These are phyloP conservation scores for Octopus bimaculoides DNA, from an alignment of 1,140 invertebrate genomes.

Conservation along the genomic window DNA sequence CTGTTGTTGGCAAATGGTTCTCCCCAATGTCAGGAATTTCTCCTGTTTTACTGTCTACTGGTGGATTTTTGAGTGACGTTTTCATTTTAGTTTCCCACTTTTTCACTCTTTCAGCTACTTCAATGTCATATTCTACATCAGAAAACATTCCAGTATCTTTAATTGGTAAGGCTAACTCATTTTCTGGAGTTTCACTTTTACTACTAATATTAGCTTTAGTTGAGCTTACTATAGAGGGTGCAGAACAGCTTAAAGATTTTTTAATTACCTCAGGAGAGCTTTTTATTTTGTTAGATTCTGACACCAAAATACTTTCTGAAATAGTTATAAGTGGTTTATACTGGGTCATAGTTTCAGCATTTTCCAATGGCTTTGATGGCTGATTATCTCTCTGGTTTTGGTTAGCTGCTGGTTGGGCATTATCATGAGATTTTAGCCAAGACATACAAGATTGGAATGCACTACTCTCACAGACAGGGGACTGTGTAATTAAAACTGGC, in stretches of 20 bases:
- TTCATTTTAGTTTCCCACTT: slow-evolving; percentile 51
- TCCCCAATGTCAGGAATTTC: not conserved
- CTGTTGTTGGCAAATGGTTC: not conserved
- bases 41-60: slow-evolving; percentile 17
- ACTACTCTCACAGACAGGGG: no score
- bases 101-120: slow-evolving; percentile 48
- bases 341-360: not conserved
- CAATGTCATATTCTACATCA: slow-evolving; percentile 52
- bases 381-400: not conserved
- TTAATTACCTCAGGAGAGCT: not conserved
- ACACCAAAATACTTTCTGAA: not conserved
- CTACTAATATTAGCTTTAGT: no score
- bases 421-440: no score
- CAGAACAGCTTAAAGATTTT: no score
- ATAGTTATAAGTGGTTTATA: not conserved
- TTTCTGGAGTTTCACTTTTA: no score
- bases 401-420: no score
- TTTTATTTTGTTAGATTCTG: not conserved
- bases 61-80: slow-evolving; percentile 10
- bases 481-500: no score
- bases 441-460: no score
- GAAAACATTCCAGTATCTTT: slow-evolving; percentile 49
- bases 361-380: not conserved
- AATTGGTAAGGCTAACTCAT: slow-evolving; percentile 11
- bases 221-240: no score